These are phyloP conservation scores for Ondatra zibethicus DNA, from an alignment of 2,113 vertebrate genomes.

Conservation along the genomic window DNA sequence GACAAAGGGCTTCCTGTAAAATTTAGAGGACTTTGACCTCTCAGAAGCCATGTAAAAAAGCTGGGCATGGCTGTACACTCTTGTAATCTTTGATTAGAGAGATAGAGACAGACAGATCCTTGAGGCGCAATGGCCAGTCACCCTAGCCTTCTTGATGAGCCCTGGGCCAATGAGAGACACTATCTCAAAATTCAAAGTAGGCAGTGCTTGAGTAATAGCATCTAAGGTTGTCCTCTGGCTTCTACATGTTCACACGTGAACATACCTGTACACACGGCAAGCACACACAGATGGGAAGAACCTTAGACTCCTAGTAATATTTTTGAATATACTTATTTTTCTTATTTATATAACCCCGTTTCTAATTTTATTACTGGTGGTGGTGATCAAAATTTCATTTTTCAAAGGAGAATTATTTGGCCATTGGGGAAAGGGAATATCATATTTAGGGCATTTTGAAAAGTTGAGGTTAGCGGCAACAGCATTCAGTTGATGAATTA, in stretches of 20 bases:
- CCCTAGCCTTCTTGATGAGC: not conserved
- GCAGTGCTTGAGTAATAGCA: not conserved
- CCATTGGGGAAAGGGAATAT: not conserved
- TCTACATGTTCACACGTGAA: not conserved
- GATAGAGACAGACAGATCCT: not conserved
- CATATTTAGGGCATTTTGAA: not conserved
- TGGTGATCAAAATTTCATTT: not conserved
- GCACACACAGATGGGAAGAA: not conserved
- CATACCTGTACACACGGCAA: too few species aligned
- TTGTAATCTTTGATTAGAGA: not conserved
- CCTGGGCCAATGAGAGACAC: not conserved
- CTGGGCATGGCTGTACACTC: not conserved
- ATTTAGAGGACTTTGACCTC: not conserved
- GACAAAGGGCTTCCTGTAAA: too few species aligned
- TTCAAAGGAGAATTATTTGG: conserved; percentile 37
- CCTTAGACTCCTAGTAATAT: not conserved
- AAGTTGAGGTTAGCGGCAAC: not conserved
- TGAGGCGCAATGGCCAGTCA: not conserved
- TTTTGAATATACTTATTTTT: not conserved
- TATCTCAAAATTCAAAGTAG: not conserved
- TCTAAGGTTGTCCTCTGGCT: not conserved
- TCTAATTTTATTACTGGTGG: not conserved
- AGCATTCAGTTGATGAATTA: not conserved
- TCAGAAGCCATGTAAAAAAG: not conserved
- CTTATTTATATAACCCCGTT: not conserved